phyloP scores from a whole-genome alignment of 2,113 vertebrate species.

The Tragelaphus strepsiceros region DNA sequence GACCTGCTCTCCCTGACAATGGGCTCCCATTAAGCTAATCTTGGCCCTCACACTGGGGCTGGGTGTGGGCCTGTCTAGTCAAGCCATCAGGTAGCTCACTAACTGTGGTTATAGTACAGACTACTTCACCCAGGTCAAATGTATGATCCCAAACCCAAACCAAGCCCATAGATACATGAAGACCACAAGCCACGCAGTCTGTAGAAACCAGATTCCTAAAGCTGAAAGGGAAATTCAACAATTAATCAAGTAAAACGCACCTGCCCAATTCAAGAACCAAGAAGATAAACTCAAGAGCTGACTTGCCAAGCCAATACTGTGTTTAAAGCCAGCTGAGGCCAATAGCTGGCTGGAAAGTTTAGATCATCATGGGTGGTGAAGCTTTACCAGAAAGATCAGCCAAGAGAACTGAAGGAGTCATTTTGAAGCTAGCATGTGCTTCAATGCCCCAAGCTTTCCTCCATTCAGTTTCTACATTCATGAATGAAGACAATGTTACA shows the following conservation, averaged over 20 bases:
- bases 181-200: not conserved
- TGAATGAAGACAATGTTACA: not conserved
- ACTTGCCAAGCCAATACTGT: not conserved
- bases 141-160: not conserved
- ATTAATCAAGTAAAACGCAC: not conserved
- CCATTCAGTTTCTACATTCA: not conserved
- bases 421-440: not conserved
- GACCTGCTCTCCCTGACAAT: not conserved
- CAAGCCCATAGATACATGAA: not conserved
- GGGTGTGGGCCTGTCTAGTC: not conserved
- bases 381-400: not conserved
- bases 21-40: not conserved
- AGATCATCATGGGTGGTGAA: not conserved
- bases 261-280: conserved; percentile 8
- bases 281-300: not conserved
- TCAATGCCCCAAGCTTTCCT: not conserved
- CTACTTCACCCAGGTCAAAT: not conserved
- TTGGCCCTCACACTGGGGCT: not conserved
- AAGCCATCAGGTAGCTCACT: not conserved
- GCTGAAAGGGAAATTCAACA: conserved; percentile 28
- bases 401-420: not conserved
- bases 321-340: not conserved
- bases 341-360: not conserved
- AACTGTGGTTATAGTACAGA: not conserved
- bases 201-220: not conserved